phyloP scores from a whole-genome alignment of 2,113 vertebrate genomes.

The Lasiurus cinereus region DNA sequence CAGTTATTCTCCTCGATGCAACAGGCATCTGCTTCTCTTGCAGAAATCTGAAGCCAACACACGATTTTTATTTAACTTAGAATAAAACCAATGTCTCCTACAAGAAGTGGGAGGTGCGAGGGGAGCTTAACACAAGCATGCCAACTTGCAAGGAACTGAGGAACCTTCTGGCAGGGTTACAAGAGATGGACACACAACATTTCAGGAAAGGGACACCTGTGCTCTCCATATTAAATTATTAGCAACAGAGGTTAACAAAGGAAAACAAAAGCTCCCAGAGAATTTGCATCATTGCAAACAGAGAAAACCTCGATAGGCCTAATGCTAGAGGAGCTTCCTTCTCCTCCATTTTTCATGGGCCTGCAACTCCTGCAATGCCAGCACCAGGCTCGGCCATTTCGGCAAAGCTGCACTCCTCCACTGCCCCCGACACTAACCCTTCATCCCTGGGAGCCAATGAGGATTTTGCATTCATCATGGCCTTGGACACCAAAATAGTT shows the following conservation, averaged over 20 bases:
- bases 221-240: constrained; percentile 63
- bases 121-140: constrained; percentile 67
- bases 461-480: constrained; percentile 70
- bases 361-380: constrained; percentile 67
- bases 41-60: constrained; percentile 54
- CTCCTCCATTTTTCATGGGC: constrained; percentile 74
- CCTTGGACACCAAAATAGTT: constrained; percentile 55
- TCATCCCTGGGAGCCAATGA: constrained; percentile 71
- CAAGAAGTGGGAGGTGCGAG: neutral
- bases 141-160: neutral
- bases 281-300: constrained; percentile 13
- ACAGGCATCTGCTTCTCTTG: constrained; percentile 60
- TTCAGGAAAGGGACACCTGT: neutral
- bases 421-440: constrained; percentile 3
- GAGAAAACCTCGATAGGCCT: constrained; percentile 27
- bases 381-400: constrained; percentile 63
- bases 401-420: constrained; percentile 36
- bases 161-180: constrained; percentile 20
- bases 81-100: constrained; percentile 65
- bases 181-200: constrained; percentile 58
- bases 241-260: constrained; percentile 65
- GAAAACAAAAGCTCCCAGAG: constrained; percentile 67
- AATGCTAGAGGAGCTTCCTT: neutral
- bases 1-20: neutral
- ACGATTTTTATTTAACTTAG: constrained; percentile 68